Conservation (phyloP, 1,140 invertebrate genomes). For the Hirudo medicinalis region DNA sequence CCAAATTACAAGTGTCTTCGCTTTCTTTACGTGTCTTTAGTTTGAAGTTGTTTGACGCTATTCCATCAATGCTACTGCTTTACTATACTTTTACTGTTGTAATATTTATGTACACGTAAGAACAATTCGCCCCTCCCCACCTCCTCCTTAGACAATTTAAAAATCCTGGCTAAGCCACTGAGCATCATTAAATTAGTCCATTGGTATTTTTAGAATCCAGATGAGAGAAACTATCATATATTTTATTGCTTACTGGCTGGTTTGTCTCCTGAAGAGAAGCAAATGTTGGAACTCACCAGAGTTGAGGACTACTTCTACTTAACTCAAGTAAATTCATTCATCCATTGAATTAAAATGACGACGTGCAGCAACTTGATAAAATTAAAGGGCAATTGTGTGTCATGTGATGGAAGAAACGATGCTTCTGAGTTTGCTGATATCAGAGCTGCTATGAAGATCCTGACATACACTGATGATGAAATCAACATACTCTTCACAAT, state of each 20-base stretch:
- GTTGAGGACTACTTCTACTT: constrained; percentile 79
- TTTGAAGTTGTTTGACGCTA: too few species aligned
- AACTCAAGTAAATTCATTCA: constrained; percentile 39
- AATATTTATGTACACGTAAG: too few species aligned
- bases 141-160: too few species aligned
- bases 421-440: constrained; percentile 83
- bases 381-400: constrained; percentile 63
- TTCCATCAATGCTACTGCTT: too few species aligned
- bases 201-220: constrained; percentile 12
- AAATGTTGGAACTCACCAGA: constrained; percentile 70
- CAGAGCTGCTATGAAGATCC: constrained; percentile 91
- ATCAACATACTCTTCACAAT: constrained; percentile 90
- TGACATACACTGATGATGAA: constrained; percentile 82
- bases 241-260: constrained; percentile 95
- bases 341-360: neutral
- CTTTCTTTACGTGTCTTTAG: too few species aligned
- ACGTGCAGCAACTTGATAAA: neutral
- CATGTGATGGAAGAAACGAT: constrained; percentile 87
- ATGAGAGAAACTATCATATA: constrained; percentile 94
- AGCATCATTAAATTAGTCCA: too few species aligned
- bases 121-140: too few species aligned
- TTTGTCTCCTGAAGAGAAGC: constrained; percentile 73
- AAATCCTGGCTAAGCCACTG: too few species aligned
- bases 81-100: too few species aligned
- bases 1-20: too few species aligned